Conservation (phyloP, 2,888 invertebrate genomes). For the Metacarcinus magister region DNA sequence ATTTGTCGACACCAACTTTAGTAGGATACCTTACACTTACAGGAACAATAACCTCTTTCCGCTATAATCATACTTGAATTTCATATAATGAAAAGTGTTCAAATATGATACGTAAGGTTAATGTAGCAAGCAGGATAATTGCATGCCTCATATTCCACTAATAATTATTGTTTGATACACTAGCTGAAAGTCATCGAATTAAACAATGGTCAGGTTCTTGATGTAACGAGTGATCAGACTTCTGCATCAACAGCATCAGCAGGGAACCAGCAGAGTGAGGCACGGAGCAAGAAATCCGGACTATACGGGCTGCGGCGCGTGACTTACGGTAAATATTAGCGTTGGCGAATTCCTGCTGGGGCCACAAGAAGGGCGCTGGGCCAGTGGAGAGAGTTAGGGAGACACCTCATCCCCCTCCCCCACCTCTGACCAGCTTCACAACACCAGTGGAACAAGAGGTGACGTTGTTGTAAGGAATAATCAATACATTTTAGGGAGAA, state of each 20-base stretch:
- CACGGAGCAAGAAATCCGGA: conserved; percentile 1
- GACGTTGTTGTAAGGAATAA: background rate
- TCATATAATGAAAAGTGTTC: background rate
- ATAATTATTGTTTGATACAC: background rate
- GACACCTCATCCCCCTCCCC: background rate
- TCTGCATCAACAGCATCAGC: background rate
- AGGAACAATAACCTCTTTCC: too few relatives aligned
- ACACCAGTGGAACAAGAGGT: background rate
- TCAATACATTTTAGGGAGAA: background rate
- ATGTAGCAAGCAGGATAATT: background rate
- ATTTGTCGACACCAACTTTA: background rate
- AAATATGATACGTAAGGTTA: background rate
- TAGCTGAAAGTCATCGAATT: background rate
- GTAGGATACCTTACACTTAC: too few relatives aligned
- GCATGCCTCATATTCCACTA: background rate
- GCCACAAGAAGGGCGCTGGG: background rate
- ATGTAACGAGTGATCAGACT: background rate
- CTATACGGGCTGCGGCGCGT: conserved; percentile 34
- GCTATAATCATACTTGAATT: too few relatives aligned
- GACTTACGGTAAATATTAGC: conserved; percentile 51
- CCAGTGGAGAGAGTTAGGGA: background rate
- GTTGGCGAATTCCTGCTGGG: conserved; percentile 50
- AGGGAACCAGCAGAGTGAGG: background rate
- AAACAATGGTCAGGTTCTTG: background rate
- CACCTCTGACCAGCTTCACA: background rate